Conservation (phyloP, 2,113 vertebrate genomes). For the Lasiurus borealis region DNA sequence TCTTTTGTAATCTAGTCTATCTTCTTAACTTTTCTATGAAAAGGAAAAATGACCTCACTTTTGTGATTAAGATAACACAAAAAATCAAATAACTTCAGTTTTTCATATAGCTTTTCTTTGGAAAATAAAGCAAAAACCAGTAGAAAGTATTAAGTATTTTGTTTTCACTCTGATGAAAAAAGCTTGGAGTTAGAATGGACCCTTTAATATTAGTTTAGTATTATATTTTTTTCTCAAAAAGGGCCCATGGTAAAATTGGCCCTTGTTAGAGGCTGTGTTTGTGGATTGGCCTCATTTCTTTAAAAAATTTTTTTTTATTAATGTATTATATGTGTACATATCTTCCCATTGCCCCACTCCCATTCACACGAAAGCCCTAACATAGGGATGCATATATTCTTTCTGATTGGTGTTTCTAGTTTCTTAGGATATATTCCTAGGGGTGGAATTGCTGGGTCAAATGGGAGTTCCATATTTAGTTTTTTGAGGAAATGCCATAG, state of each 20-base stretch:
- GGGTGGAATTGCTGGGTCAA: too few species aligned
- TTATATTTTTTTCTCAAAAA: neutral
- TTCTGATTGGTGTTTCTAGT: too few species aligned
- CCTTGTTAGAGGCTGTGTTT: neutral
- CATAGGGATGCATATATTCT: too few species aligned
- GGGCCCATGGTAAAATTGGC: neutral
- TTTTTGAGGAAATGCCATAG: too few species aligned
- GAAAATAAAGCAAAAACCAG: neutral
- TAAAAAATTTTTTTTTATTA: too few species aligned
- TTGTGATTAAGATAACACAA: neutral
- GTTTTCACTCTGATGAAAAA: neutral
- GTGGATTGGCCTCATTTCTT: neutral
- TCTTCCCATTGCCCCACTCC: too few species aligned
- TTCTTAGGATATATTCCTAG: too few species aligned
- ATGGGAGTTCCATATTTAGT: too few species aligned
- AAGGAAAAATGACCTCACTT: neutral
- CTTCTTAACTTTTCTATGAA: conserved; percentile 24
- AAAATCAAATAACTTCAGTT: neutral
- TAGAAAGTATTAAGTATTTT: neutral
- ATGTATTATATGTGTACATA: too few species aligned
- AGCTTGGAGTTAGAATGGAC: neutral
- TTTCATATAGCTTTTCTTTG: neutral
- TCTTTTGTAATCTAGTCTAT: neutral
- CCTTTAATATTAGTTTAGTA: neutral
- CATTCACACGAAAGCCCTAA: too few species aligned